Evolutionary conservation across 2,888 invertebrate genomes (phyloP).

Genomic region (Drosophila stalkeri): DNA sequence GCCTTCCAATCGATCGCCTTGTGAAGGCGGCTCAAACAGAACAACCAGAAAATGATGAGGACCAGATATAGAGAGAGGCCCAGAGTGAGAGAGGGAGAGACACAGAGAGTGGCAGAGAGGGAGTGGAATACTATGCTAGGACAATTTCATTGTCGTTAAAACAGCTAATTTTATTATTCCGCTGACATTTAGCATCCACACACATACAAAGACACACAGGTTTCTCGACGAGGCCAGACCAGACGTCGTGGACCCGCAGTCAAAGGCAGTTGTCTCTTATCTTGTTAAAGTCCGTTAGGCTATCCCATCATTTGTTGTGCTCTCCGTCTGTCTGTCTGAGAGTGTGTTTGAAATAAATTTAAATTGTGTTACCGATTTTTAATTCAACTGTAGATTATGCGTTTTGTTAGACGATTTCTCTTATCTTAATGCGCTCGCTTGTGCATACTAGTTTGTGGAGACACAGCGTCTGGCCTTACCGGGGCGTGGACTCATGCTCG

Average conservation of each 20-base stretch:
- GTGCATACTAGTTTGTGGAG: conserved; percentile 52
- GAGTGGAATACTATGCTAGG: conserved; percentile 41
- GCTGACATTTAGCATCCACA: conserved; percentile 67
- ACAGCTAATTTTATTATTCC: conserved; percentile 82
- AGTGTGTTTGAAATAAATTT: conserved; percentile 67
- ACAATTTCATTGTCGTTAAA: conserved; percentile 76
- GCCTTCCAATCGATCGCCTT: conserved; percentile 67
- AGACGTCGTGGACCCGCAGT: conserved; percentile 53
- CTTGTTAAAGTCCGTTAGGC: conserved; percentile 73
- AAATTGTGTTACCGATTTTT: conserved; percentile 81
- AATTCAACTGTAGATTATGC: conserved; percentile 81
- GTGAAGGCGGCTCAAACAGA: conserved; percentile 28
- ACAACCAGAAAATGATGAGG: conserved; percentile 1
- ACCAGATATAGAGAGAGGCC: background rate
- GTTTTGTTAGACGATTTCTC: conserved; percentile 83
- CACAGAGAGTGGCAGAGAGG: background rate
- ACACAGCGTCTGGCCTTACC: conserved; percentile 64
- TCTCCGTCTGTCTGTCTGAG: background rate
- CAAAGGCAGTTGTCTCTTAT: conserved; percentile 56
- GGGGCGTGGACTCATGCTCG: background rate
- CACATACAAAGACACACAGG: conserved; percentile 11
- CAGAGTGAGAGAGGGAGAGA: background rate
- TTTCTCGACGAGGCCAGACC: conserved; percentile 25
- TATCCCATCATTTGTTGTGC: conserved; percentile 62
- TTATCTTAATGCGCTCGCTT: conserved; percentile 79